Base-by-base conservation (phyloP, 1,140 invertebrate species). In the Chironomus striatipennis region DNA sequence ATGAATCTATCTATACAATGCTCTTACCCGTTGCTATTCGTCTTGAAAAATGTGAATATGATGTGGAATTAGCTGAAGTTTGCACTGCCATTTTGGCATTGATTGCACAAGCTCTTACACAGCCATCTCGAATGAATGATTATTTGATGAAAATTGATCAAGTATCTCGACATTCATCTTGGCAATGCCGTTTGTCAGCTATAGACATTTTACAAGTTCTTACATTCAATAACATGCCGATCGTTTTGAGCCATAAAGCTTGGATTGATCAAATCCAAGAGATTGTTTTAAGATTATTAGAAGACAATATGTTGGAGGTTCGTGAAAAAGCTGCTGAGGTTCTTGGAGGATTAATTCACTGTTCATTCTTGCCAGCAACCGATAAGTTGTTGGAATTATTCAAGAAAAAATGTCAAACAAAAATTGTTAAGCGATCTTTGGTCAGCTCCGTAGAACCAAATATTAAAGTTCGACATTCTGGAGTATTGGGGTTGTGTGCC, bases 341-440 rank as follows among this genome's bases (percentile, higher is more conserved):
- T 18, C 84, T 98, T 1, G 90, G 93, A 76, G 95, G 95, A 42
- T 83, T 97, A 42, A 85, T 98, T 77, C 95, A 97, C 80, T 96
- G 93, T 79, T 88, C 88, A 24, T 93, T 94, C 77, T 84, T 96
- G 64, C 81, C 83, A 2, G 79, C 88, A 75, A 86, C 87, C 65
- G 83, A 86, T 72, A 77, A 82, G 64, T 84, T 91, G 64, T 79
- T 91, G 80, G 88, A 74, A 73, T 64, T 73, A 17, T 76, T 76
- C 20, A 76, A 74, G 42, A 72, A 64, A 57, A 76, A 76, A 43
- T 76, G 75, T 57, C 18, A 24, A 1, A 74, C 74, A 12, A 74
- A 74, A 76, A 64, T 75, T 2, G 24, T 75, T 8, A 74, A 65
- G 21, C 65, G 34, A 10, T n/a, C 73, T 24, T 6, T 12, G 0